These are phyloP conservation scores for Phodopus roborovskii DNA, from an alignment of 2,113 vertebrate species.

Conservation along the genomic window DNA sequence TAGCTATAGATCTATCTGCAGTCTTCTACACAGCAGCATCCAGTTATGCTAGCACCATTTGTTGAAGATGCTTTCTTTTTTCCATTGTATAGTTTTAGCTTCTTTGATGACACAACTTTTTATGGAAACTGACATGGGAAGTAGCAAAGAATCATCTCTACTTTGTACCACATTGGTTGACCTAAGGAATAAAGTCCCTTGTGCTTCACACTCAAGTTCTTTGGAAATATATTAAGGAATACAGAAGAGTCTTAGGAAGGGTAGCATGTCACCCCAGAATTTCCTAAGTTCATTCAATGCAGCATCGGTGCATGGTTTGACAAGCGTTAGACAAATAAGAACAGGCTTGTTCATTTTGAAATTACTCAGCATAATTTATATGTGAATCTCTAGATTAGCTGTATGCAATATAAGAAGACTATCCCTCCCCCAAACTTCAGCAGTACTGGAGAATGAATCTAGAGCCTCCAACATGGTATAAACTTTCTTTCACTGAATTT, in stretches of 20 bases:
- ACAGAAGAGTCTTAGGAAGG: not conserved
- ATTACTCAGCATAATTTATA: not conserved
- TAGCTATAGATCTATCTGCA: too few species aligned
- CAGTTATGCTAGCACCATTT: too few species aligned
- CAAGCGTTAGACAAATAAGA: not conserved
- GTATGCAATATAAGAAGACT: not conserved
- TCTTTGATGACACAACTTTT: not conserved
- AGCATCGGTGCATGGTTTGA: not conserved
- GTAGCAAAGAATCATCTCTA: not conserved
- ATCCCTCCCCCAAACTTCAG: not conserved
- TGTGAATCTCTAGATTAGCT: not conserved
- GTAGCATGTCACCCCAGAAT: not conserved
- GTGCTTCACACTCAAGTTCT: not conserved
- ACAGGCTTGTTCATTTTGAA: not conserved
- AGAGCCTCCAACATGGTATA: not conserved
- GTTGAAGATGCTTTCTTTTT: too few species aligned
- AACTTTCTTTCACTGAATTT: not conserved
- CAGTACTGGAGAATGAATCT: not conserved
- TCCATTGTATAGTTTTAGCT: too few species aligned
- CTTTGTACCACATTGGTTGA: not conserved
- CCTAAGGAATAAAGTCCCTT: too few species aligned
- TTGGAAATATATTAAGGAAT: constrained; percentile 16
- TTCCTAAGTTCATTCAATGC: not conserved
- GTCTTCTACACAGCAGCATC: too few species aligned
- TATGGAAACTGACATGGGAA: not conserved